phyloP scores from a whole-genome alignment of 1,140 invertebrate genomes.

The Hyphantria cunea region DNA sequence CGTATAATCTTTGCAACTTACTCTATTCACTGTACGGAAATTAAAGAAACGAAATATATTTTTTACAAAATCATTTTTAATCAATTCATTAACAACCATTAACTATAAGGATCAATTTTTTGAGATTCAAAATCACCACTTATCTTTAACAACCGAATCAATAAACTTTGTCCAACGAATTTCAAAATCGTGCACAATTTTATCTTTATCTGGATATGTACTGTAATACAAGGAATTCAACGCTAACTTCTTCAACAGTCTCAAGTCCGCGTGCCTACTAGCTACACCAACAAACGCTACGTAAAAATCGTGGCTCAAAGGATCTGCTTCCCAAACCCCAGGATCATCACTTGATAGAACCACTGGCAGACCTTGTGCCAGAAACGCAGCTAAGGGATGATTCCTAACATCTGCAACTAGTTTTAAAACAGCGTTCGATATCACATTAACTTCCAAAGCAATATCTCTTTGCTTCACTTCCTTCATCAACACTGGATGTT shows the following conservation, averaged over 20 bases:
- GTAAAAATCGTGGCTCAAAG: slow-evolving; percentile 91
- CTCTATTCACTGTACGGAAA: no score
- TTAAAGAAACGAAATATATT: no score
- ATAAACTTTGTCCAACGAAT: slow-evolving; percentile 70
- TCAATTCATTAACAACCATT: no score
- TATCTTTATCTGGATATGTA: slow-evolving; percentile 66
- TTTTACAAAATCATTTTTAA: no score
- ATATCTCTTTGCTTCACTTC: slow-evolving; percentile 85
- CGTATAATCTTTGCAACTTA: no score
- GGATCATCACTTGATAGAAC: slow-evolving; percentile 89
- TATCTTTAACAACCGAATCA: slow-evolving; percentile 43
- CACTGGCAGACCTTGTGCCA: slow-evolving; percentile 84
- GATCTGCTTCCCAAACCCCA: slow-evolving; percentile 87
- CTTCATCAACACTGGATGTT: slow-evolving; percentile 88
- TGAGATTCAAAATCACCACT: slow-evolving; percentile 34
- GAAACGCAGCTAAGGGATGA: slow-evolving; percentile 87
- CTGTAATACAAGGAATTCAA: slow-evolving; percentile 89
- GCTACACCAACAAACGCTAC: slow-evolving; percentile 91
- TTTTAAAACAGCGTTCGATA: slow-evolving; percentile 91
- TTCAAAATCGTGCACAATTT: slow-evolving; percentile 64
- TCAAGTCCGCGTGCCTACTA: slow-evolving; percentile 86
- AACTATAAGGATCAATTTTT: not conserved
- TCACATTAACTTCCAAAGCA: slow-evolving; percentile 91
- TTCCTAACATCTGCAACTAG: slow-evolving; percentile 90
- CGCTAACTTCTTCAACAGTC: slow-evolving; percentile 90